Evolutionary conservation across 2,113 vertebrate genomes (phyloP).

Genomic region (Rhadina sibilatrix): DNA sequence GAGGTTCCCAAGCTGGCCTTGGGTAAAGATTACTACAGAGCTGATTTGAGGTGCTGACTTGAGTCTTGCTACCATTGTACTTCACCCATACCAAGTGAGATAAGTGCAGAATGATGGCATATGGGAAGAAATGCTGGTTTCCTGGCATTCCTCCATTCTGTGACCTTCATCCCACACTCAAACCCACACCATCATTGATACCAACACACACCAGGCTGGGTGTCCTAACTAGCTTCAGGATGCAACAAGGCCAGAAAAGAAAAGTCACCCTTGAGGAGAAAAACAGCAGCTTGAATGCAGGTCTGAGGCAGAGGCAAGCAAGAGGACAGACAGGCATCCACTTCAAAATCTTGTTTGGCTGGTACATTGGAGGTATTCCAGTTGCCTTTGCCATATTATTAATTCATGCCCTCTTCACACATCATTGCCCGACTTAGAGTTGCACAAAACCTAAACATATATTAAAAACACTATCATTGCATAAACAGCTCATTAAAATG

Average conservation of each 20-base stretch:
- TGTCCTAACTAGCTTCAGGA: neutral
- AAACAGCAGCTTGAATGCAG: neutral
- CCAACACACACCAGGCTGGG: neutral
- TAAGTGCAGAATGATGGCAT: neutral
- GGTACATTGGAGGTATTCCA: neutral
- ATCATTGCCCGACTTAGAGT: neutral
- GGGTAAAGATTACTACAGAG: neutral
- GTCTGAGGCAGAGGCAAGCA: neutral
- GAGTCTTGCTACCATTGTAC: neutral
- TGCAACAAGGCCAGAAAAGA: neutral
- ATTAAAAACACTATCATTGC: conserved; percentile 35
- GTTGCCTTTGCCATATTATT: conserved; percentile 20
- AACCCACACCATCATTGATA: neutral
- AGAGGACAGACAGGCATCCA: neutral
- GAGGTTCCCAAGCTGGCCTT: neutral
- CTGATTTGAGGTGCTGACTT: neutral
- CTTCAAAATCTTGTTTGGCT: neutral
- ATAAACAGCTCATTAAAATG: conserved; percentile 51
- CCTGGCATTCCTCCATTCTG: neutral
- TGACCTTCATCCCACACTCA: neutral
- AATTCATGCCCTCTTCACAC: conserved; percentile 13
- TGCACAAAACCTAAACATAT: conserved; percentile 24
- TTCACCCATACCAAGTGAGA: neutral
- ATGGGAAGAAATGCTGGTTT: neutral
- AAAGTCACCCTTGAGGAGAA: neutral